Percentiles rank a stretch among this genome's conserved stretches.
phyloP scores from a whole-genome alignment of 2,888 invertebrate genomes.

The Lycophotia porphyrea region DNA sequence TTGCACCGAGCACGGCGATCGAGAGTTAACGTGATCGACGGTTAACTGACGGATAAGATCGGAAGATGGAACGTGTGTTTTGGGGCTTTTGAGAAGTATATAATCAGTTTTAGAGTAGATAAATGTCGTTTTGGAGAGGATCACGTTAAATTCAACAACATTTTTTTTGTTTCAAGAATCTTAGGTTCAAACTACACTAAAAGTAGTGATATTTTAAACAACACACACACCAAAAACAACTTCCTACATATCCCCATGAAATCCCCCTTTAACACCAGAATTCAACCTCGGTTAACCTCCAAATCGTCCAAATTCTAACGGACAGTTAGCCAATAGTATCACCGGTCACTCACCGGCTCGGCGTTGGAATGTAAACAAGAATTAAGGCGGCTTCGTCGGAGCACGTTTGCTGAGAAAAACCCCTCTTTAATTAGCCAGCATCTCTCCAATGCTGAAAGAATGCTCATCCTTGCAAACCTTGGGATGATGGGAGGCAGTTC shows the following conservation, averaged over 20 bases:
- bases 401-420: constrained; percentile 63
- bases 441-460: constrained; percentile 54
- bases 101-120: background rate
- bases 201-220: background rate
- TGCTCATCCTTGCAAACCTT: constrained; percentile 54
- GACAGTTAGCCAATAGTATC: constrained; percentile 31
- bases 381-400: constrained; percentile 45
- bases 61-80: background rate
- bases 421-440: constrained; percentile 58
- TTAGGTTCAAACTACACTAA: background rate
- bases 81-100: background rate
- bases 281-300: too few relatives aligned
- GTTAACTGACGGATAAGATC: constrained; percentile 41
- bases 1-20: constrained; percentile 61
- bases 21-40: constrained; percentile 55
- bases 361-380: constrained; percentile 64
- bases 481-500: constrained; percentile 8
- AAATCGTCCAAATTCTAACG: constrained; percentile 13
- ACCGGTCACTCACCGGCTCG: constrained; percentile 39
- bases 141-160: too few relatives aligned
- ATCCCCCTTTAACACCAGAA: too few relatives aligned
- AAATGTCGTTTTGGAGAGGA: background rate
- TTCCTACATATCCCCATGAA: accelerated
- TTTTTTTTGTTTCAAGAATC: too few relatives aligned
- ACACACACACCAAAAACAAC: background rate